phyloP scores from a whole-genome alignment of 2,888 invertebrate species.

The Cephus runcator region DNA sequence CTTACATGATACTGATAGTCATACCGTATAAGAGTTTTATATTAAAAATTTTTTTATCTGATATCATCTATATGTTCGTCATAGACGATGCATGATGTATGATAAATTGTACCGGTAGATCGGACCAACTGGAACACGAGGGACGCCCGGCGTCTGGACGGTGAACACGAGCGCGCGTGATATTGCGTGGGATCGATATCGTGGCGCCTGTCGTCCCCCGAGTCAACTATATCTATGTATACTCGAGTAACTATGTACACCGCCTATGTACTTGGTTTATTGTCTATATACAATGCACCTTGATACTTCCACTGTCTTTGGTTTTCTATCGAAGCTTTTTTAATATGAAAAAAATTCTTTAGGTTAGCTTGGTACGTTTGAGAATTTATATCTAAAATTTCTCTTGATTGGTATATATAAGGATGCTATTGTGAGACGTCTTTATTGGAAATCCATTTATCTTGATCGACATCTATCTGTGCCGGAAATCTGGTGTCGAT shows the following conservation, averaged over 20 bases:
- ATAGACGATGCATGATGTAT: not conserved
- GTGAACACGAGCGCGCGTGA: slow-evolving; percentile 40
- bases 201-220: slow-evolving; percentile 46
- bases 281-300: not conserved
- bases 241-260: slow-evolving; percentile 13
- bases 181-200: slow-evolving; percentile 60
- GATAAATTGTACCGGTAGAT: slow-evolving; percentile 15
- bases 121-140: slow-evolving; percentile 22
- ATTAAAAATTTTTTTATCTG: not conserved
- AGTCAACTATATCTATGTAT: slow-evolving; percentile 15
- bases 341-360: not conserved
- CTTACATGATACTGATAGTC: too few species aligned
- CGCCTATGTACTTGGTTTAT: not conserved
- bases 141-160: slow-evolving; percentile 31
- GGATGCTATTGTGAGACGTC: not conserved
- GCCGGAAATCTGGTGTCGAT: not conserved
- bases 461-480: not conserved
- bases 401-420: not conserved
- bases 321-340: not conserved
- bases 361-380: not conserved
- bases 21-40: too few species aligned
- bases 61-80: not conserved
- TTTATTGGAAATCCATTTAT: not conserved
- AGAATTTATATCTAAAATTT: not conserved
- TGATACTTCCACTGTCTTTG: not conserved